Evolutionary conservation across 2,797 vertebrate genomes (phyloP), one percentile per base, ranked within the genome.

Genomic region (Adelosebastes latens): DNA sequence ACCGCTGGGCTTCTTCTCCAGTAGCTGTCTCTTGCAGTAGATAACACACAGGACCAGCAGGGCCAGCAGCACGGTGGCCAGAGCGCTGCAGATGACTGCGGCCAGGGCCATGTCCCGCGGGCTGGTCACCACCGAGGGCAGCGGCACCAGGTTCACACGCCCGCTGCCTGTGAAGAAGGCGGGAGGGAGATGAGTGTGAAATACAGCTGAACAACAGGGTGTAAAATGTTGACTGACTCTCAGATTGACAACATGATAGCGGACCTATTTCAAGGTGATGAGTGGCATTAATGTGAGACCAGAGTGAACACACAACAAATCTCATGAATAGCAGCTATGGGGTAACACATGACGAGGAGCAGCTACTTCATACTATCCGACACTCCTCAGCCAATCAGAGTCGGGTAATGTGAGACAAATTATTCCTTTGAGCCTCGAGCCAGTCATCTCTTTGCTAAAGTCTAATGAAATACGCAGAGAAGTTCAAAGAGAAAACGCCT

Each of bases 1-100:
- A 99, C 98, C 97, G 36, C 94, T 97, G 88, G 97, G 97, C 65
- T 99, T 99, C 90, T 99, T 99, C 94, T 99, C 98, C 96, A 99
- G 96, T 69, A 99, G 97, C 88, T 99, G 98, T 58, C 98, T 97
- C 94, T 99, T 99, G 88, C 98, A 99, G 85, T 99, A 99, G 92
- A 99, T 99, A 86, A 97, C 94, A 10, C 98, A 98, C 24, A 99
- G 97, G 80, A 97, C 97, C 61, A 99, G 96, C 65, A 99, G 97
- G 52, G 98, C 98, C 72, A 99, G 94, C 78, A 99, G 96, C 60
- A 99, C 98, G 0, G 97, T 97, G 9, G 97, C 97, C 89, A 99
- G 94, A 4, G 98, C 98, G 1, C 98, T 99, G 93, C 98, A 99
- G 94, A 99, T 99, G 73, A 99, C 97, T 0, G 97, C 98, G 0